phyloP scores from a whole-genome alignment of 2,113 vertebrate species.

The Phalacrocorax brasilianus region DNA sequence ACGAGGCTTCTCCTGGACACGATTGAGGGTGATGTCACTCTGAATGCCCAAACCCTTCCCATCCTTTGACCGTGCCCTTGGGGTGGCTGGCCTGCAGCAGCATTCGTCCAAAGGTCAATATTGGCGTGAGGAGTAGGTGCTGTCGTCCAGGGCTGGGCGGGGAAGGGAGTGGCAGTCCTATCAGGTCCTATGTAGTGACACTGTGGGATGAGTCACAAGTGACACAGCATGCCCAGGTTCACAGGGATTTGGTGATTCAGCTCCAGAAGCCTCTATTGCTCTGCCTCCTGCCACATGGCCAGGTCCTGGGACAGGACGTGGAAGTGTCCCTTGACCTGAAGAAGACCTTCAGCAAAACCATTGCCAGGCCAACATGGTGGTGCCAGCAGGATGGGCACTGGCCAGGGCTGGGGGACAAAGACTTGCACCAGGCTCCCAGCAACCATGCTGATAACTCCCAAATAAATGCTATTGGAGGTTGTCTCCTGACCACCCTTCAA shows the following conservation, averaged over 20 bases:
- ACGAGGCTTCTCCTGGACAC: accelerated
- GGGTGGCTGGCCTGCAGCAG: neutral
- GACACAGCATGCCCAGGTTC: neutral
- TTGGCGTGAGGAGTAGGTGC: accelerated
- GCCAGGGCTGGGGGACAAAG: neutral
- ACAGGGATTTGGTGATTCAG: neutral
- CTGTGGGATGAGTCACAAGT: neutral
- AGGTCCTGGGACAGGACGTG: neutral
- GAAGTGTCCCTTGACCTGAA: neutral
- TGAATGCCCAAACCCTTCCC: neutral
- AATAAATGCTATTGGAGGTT: neutral
- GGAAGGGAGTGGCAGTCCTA: neutral
- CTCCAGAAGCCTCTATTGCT: neutral
- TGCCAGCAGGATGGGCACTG: neutral
- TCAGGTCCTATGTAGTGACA: neutral
- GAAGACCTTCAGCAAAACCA: neutral
- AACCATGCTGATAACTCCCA: neutral
- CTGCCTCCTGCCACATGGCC: neutral
- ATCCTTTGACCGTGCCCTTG: neutral
- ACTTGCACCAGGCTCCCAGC: neutral
- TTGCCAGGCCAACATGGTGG: accelerated
- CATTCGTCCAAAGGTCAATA: neutral
- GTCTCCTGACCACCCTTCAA: neutral
- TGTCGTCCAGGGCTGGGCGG: neutral
- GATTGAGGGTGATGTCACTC: accelerated